Evolutionary conservation across 2,888 invertebrate genomes (phyloP), one percentile per base, ranked within the genome.

Genomic region (Lymantria dispar): DNA sequence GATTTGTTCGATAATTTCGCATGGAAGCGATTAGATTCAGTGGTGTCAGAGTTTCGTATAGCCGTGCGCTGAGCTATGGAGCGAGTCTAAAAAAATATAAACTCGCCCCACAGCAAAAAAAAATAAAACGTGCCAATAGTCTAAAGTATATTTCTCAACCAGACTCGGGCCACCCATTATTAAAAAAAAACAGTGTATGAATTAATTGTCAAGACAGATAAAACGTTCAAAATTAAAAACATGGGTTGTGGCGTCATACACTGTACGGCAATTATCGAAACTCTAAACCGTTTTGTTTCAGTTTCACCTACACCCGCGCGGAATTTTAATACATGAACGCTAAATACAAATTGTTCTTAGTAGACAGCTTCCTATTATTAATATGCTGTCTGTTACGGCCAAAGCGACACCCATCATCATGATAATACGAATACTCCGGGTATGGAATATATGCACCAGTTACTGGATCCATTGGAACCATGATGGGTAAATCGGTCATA

Each of bases 151-250:
- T 78, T 70, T 68, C 65, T 78, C 78, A 78, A 90, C 91, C 91
- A 90, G 91, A 91, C 87, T 89, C 88, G 91, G 91, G 91, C 80
- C 84, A 85, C 90, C 89, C 89, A 86, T 86, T 73, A 52, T 66
- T 43, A 33, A 40, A 49, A 40, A 36, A 59, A 70, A 74, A 77
- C 81, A 83, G 81, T 80, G 85, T 83, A 82, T 76, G 80, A 67
- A 64, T n/a, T 56, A 51, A 48, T 64, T 72, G 58, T 58, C 67
- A 46, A 67, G 64, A 66, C 54, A 64, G 63, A 58, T 54, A 47
- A n/a, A n/a, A 48, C 60, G 64, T 67, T 62, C 63, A 51, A 54
- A 58, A 63, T 59, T 59, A 69, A 72, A 69, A 63, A 62, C 60
- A 77, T 83, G 86, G 85, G 80, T 59, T 65, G 80, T 76, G 81